Base-by-base conservation (phyloP, 2,113 vertebrate genomes). In the Oncorhynchus masou region DNA sequence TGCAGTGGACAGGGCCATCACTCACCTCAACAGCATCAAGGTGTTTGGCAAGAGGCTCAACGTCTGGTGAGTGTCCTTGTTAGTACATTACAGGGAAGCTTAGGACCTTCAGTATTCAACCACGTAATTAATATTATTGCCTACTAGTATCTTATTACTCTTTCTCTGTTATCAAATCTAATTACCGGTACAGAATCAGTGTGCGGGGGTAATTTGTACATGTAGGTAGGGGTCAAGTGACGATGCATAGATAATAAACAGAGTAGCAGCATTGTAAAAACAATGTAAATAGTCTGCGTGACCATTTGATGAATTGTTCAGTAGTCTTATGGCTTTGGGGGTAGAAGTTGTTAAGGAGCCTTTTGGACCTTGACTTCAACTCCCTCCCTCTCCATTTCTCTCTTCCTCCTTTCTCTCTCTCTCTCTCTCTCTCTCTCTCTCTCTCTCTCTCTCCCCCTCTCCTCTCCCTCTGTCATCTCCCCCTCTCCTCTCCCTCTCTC, bases 11-110 rank as follows among this genome's bases (percentile, higher is more conserved):
- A 90, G 97, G 91, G 97, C 96, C 29, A 96, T 99, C 84, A 98
- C 97, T 62, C 97, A 99, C 89, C 95, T 99, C 74, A 99, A 99
- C 92, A 96, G 96, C 68, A 96, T 99, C 89, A 97, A 98, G 84
- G 91, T 99, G 73, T 99, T 99, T 92, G 95, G 95, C 73, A 99
- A 99, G 89, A 95, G 96, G 83, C 95, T 99, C 68, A 70, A 70
- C 22, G 68, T 70, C 68, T 70, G 68, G 68, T 70, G 22, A 49
- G 39, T 11, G 2, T 13, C 34, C 68, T n/a, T 15, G 20, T n/a
- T 70, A n/a, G 29, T 20, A 57, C 54, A 20, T 57, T 57, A 57
- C 6, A 57, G 54, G 54, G 13, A 19, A 57, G 29, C 39, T 45
- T 11, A 45, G 67, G 34, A 70, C 39, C 31, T 22, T 9, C 15